Evolutionary conservation across 2,888 invertebrate species (phyloP).

Genomic region (Macaria liturata): DNA sequence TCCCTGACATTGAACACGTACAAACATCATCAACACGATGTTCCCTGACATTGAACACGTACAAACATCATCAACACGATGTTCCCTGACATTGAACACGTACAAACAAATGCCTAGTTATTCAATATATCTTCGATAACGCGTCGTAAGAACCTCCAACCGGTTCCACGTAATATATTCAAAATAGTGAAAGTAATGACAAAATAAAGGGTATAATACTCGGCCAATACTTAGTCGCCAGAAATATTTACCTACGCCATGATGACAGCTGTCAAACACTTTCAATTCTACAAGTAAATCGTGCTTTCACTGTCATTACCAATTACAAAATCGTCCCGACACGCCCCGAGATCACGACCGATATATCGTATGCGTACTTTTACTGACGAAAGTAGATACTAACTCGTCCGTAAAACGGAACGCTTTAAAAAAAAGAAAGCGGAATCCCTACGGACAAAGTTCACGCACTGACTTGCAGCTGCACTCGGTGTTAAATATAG

Average conservation of each 20-base stretch:
- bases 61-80: neutral
- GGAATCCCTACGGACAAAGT: constrained; percentile 71
- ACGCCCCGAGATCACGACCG: constrained; percentile 52
- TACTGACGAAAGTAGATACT: constrained; percentile 35
- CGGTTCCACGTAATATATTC: constrained; percentile 40
- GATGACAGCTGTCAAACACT: constrained; percentile 48
- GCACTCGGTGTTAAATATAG: constrained; percentile 73
- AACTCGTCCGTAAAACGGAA: constrained; percentile 43
- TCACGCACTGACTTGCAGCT: constrained; percentile 68
- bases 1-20: constrained; percentile 6
- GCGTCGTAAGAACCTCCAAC: constrained; percentile 24
- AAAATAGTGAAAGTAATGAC: constrained; percentile 50
- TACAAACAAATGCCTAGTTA: constrained; percentile 9
- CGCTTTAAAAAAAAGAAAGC: constrained; percentile 55
- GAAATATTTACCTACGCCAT: constrained; percentile 59
- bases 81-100: constrained; percentile 7
- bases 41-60: constrained; percentile 7
- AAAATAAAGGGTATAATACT: constrained; percentile 40
- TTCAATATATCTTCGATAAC: constrained; percentile 20
- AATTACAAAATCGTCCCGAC: constrained; percentile 56
- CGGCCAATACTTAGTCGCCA: constrained; percentile 43
- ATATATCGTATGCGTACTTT: constrained; percentile 36
- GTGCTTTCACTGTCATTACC: constrained; percentile 67
- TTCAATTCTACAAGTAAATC: constrained; percentile 21
- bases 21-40: constrained; percentile 6